These are phyloP conservation scores for Teleopsis dalmanni DNA, from an alignment of 1,140 invertebrate genomes.

Conservation along the genomic window DNA sequence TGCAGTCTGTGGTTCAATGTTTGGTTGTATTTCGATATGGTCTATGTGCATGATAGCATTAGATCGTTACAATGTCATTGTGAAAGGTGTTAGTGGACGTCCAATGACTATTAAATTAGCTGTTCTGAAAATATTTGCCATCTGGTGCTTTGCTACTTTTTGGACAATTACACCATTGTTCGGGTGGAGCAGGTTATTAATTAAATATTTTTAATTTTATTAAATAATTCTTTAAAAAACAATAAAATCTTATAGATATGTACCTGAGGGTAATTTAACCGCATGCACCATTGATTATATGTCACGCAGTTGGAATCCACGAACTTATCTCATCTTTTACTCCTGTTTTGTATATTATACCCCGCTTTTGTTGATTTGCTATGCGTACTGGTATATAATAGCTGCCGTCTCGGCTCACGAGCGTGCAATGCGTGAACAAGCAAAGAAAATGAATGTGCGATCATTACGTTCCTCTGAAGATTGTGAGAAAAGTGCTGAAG, in stretches of 20 bases:
- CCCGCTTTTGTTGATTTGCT: conserved; percentile 58
- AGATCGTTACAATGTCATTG: conserved; percentile 78
- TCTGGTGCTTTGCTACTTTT: conserved; percentile 56
- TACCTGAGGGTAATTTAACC: conserved; percentile 68
- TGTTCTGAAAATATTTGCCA: conserved; percentile 53
- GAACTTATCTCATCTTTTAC: conserved; percentile 55
- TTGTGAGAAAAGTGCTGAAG: conserved; percentile 50
- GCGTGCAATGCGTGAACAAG: conserved; percentile 58
- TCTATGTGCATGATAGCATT: conserved; percentile 73
- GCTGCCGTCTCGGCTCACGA: conserved; percentile 59
- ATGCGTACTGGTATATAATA: conserved; percentile 61
- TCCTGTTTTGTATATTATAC: conserved; percentile 53
- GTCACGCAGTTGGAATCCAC: conserved; percentile 49
- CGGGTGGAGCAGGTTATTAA: conserved; percentile 52
- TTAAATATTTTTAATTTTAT: not conserved
- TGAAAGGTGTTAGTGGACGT: conserved; percentile 58
- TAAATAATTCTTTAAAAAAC: conserved; percentile 19
- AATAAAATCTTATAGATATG: conserved; percentile 44
- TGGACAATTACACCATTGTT: conserved; percentile 61
- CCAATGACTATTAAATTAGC: conserved; percentile 58
- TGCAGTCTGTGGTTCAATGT: conserved; percentile 68
- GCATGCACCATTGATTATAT: conserved; percentile 70
- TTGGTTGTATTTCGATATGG: conserved; percentile 72
- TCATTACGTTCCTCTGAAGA: conserved; percentile 52
- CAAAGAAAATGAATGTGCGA: conserved; percentile 61